A percentile compares a stretch with the other conserved stretches of the same genome.
phyloP scores from a whole-genome alignment of 1,140 invertebrate genomes.

The Drosophila subpulchrella region DNA sequence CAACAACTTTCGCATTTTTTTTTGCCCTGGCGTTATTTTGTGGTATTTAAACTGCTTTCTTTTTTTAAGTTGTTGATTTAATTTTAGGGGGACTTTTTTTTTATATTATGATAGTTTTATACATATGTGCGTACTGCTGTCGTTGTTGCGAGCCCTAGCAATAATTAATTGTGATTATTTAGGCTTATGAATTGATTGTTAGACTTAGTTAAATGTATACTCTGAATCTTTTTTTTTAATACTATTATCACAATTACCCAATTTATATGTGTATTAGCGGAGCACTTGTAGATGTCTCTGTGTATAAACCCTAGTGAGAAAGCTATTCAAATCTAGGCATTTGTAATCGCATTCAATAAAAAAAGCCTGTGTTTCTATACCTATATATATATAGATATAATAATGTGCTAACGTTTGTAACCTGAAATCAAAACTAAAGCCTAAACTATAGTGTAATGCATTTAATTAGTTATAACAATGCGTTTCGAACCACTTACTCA shows the following conservation, averaged over 20 bases:
- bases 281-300: constrained; percentile 39
- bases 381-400: constrained; percentile 42
- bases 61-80: constrained; percentile 81
- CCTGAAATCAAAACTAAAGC: constrained; percentile 17
- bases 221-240: constrained; percentile 25
- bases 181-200: constrained; percentile 45
- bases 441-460: constrained; percentile 65
- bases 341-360: constrained; percentile 25
- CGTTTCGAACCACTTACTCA: constrained; percentile 21
- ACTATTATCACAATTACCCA: constrained; percentile 1
- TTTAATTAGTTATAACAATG: constrained; percentile 67
- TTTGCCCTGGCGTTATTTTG: constrained; percentile 20
- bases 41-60: constrained; percentile 63
- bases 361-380: constrained; percentile 31
- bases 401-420: constrained; percentile 47
- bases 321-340: constrained; percentile 46
- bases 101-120: constrained; percentile 72
- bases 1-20: constrained; percentile 35
- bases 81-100: constrained; percentile 63
- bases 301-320: constrained; percentile 36
- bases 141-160: constrained; percentile 63
- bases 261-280: constrained; percentile 13
- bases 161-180: constrained; percentile 80
- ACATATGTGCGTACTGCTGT: constrained; percentile 42
- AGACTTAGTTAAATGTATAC: constrained; percentile 21